These are phyloP conservation scores for Aurelia sp. DNA, from an alignment of 30 jellyfish, hydroid and myxozoan species.

Conservation along the genomic window DNA sequence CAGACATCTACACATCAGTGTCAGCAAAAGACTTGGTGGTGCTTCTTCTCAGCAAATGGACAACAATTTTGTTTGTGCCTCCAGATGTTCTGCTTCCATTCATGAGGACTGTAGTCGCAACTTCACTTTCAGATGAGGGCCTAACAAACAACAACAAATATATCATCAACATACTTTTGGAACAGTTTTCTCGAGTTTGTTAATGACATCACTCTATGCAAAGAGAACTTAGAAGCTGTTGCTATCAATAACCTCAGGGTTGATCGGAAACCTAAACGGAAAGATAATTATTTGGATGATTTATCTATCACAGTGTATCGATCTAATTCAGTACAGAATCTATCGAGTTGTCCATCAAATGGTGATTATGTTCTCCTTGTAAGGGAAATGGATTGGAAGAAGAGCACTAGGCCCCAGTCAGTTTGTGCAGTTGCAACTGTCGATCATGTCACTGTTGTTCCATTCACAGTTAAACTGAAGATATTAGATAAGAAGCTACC, in stretches of 20 bases:
- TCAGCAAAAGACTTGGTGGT: slow-evolving; percentile 9
- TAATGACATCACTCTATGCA: slow-evolving; percentile 51
- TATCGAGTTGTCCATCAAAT: slow-evolving; percentile 25
- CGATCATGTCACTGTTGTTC: slow-evolving; percentile 2
- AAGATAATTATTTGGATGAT: background rate
- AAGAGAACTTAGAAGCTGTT: background rate
- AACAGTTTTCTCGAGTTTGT: slow-evolving; percentile 11
- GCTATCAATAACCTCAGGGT: slow-evolving; percentile 5
- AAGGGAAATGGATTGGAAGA: slow-evolving; percentile 28
- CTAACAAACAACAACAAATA: slow-evolving; percentile 3
- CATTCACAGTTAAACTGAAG: slow-evolving; percentile 16
- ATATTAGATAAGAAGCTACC: background rate
- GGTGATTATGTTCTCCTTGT: slow-evolving; percentile 36
- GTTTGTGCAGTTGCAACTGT: slow-evolving; percentile 7
- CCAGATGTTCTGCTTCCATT: slow-evolving; percentile 3
- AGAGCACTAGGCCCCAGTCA: background rate
- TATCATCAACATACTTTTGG: background rate
- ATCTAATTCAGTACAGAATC: background rate
- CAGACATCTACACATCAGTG: background rate
- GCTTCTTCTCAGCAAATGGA: background rate
- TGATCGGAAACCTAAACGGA: background rate
- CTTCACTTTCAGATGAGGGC: background rate
- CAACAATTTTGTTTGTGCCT: slow-evolving; percentile 12
- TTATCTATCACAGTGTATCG: background rate
- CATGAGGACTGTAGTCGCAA: background rate